Evolutionary conservation across 1,140 invertebrate species (phyloP), one percentile per base, ranked within the genome.

Genomic region (Ceratoteleas bidentatus): DNA sequence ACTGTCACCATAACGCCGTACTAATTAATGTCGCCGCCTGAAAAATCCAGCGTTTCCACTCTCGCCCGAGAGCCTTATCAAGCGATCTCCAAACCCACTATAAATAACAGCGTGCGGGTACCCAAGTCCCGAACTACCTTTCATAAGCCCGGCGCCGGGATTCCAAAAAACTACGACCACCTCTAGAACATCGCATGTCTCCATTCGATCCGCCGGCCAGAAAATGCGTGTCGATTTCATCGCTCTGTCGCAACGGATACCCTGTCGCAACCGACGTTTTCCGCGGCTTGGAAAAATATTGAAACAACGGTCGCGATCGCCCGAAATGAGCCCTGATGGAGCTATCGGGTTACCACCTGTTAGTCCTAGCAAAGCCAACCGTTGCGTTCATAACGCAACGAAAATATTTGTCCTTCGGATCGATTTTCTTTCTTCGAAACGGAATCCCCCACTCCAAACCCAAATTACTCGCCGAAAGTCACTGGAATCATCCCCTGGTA

Each of bases 241-340:
- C n/a, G n/a, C n/a, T n/a, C 1, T 49, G 16, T 33, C 16, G 16
- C 11, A 11, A 45, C 56, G 11, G 24, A 24, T 33, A 11, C n/a
- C 11, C 32, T 60, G 54, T 70, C 43, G 56, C 43, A 58, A 70
- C 13, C 8, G 15, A 60, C 8, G 10, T 70, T 57, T 60, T 43
- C 52, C 52, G 40, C 53, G 53, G 9, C 56, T 70, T 60, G 5
- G 40, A 16, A 50, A 52, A 70, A 70, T 60, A 70, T 70, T 70
- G 56, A 70, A 60, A 60, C 66, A 70, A 70, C 66, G 66, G 45
- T 60, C 38, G 45, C n/a, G 8, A 56, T 68, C 15, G 16, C 13
- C 40, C 38, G 36, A 58, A 32, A 65, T 32, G 24, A 56, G 38
- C 36, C 40, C 13, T 43, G 0, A 38, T 36, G 13, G 15, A 65